Evolutionary conservation across 2,797 vertebrate genomes (phyloP).

Genomic region (Tragopan temminckii): DNA sequence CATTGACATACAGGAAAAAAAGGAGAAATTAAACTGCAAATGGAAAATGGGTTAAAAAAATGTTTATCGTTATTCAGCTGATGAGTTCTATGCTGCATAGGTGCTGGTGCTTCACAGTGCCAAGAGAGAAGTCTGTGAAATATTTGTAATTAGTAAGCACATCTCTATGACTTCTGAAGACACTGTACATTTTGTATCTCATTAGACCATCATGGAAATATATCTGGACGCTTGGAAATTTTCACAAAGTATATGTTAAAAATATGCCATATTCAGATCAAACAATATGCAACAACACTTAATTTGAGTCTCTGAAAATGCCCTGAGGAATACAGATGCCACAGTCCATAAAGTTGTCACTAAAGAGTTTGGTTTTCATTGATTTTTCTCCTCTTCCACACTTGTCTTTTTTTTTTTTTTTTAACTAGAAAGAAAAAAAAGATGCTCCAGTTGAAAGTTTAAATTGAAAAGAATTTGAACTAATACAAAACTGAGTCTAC

Average conservation of each 20-base stretch:
- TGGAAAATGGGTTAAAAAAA: not conserved
- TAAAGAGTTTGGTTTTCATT: not conserved
- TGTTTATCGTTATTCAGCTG: not conserved
- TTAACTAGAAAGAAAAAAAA: not conserved
- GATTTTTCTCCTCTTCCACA: not conserved
- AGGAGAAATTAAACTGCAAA: not conserved
- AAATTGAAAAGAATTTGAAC: not conserved
- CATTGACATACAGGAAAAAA: not conserved
- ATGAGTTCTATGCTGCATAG: not conserved
- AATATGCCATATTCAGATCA: not conserved
- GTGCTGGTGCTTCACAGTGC: not conserved
- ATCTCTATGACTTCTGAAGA: not conserved
- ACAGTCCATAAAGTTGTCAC: not conserved
- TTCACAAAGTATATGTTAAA: not conserved
- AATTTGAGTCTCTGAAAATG: not conserved
- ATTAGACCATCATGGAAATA: not conserved
- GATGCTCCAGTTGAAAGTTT: not conserved
- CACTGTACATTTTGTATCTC: not conserved
- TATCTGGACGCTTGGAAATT: not conserved
- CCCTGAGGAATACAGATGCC: not conserved
- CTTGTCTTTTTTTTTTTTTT: not conserved
- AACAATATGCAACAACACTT: not conserved
- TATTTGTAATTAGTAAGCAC: not conserved
- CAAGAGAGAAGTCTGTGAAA: not conserved
- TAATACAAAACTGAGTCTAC: not conserved